Evolutionary conservation across 2,797 vertebrate genomes (phyloP).

Genomic region (Coilia nasus): DNA sequence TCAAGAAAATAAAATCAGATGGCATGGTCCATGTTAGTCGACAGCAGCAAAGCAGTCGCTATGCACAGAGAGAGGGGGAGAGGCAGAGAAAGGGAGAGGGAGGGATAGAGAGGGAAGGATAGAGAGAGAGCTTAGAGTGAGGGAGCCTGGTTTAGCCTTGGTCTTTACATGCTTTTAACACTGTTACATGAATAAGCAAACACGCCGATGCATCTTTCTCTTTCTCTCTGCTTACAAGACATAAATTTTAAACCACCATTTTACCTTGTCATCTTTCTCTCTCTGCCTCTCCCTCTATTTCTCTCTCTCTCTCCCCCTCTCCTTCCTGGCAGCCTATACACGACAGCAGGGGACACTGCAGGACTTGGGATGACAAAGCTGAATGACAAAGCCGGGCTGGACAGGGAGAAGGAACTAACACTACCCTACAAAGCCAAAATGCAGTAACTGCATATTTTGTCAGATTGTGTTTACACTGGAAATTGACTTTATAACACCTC

Average conservation of each 20-base stretch:
- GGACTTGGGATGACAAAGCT: conserved; percentile 32
- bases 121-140: too few relatives aligned
- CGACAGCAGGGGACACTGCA: conserved; percentile 52
- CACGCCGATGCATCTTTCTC: neutral
- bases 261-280: neutral
- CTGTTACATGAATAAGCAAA: neutral
- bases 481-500: too few relatives aligned
- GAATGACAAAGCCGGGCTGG: too few relatives aligned
- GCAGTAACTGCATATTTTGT: too few relatives aligned
- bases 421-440: too few relatives aligned
- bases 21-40: neutral
- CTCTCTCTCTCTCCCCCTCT: neutral
- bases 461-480: too few relatives aligned
- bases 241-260: too few relatives aligned
- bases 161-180: neutral
- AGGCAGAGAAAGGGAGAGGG: too few relatives aligned
- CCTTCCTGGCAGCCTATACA: neutral
- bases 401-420: neutral
- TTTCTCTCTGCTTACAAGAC: neutral
- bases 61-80: neutral
- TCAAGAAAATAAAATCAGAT: neutral
- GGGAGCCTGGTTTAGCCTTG: too few relatives aligned
- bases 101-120: too few relatives aligned
- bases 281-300: neutral
- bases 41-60: neutral